Evolutionary conservation across 2,797 vertebrate genomes (phyloP).

Genomic region (Anguilla marmorata): DNA sequence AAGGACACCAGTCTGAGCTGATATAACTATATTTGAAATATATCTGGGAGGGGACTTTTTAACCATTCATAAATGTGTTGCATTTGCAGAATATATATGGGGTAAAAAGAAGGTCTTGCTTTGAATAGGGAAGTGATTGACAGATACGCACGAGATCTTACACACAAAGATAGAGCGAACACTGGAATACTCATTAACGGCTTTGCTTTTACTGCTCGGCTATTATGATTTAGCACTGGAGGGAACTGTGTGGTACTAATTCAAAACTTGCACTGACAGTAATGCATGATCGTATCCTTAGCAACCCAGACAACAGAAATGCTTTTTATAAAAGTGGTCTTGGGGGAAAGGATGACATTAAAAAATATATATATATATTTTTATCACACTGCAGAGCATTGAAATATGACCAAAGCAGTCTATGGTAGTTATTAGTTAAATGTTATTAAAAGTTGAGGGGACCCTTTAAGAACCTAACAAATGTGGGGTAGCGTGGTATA

Average conservation of each 20-base stretch:
- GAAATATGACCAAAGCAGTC: constrained; percentile 66
- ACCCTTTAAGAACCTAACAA: constrained; percentile 63
- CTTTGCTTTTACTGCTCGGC: constrained; percentile 23
- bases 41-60: neutral
- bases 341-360: neutral
- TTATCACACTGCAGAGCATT: constrained; percentile 58
- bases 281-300: constrained; percentile 32
- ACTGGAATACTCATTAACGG: constrained; percentile 37
- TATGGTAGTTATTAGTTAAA: constrained; percentile 68
- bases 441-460: constrained; percentile 73
- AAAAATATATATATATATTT: constrained; percentile 2
- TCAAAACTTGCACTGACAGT: constrained; percentile 29
- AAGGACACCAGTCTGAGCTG: neutral
- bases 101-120: constrained; percentile 12
- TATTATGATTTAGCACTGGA: constrained; percentile 34
- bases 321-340: neutral
- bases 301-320: constrained; percentile 36
- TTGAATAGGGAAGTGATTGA: neutral
- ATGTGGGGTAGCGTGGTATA: constrained; percentile 45
- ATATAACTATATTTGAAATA: constrained; percentile 18
- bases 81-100: neutral
- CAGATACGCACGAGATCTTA: constrained; percentile 6
- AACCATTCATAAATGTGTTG: neutral
- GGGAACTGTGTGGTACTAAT: constrained; percentile 3
- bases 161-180: constrained; percentile 26